Evolutionary conservation across 2,888 invertebrate genomes (phyloP).

Genomic region (Apamea sordens): DNA sequence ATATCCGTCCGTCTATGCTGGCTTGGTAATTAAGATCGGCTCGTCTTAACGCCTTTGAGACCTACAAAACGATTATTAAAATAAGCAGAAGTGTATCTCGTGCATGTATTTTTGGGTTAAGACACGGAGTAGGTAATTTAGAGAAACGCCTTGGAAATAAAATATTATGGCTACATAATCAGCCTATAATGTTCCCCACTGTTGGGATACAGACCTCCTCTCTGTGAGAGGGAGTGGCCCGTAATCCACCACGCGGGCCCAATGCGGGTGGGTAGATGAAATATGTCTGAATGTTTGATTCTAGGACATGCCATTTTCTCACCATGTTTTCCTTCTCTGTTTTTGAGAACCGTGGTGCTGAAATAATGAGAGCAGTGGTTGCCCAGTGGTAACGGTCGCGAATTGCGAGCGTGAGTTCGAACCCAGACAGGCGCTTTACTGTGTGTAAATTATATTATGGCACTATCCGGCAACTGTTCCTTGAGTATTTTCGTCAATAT

Average conservation of each 20-base stretch:
- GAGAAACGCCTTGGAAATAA: constrained; percentile 13
- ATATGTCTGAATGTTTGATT: not conserved
- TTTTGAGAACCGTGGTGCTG: not conserved
- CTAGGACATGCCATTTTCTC: not conserved
- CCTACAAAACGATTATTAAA: constrained; percentile 47
- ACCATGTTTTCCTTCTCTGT: not conserved
- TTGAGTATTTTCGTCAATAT: constrained; percentile 38
- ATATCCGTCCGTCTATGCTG: constrained; percentile 66
- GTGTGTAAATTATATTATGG: not conserved
- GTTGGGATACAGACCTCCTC: too few relatives aligned
- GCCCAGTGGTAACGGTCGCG: not conserved
- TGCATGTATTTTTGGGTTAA: constrained; percentile 15
- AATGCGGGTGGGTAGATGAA: not conserved
- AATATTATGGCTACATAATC: not conserved
- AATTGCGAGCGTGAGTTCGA: not conserved
- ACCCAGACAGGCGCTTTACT: not conserved
- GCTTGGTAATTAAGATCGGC: constrained; percentile 72
- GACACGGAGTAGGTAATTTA: constrained; percentile 12
- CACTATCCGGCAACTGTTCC: constrained; percentile 2
- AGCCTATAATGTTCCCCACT: too few relatives aligned
- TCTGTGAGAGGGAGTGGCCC: too few relatives aligned
- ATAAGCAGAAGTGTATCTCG: constrained; percentile 25
- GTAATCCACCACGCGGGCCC: too few relatives aligned
- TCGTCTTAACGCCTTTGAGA: constrained; percentile 44
- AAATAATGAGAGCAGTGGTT: not conserved